These are phyloP conservation scores for Eristalis intricaria DNA, from an alignment of 2,888 invertebrate genomes.

Conservation along the genomic window DNA sequence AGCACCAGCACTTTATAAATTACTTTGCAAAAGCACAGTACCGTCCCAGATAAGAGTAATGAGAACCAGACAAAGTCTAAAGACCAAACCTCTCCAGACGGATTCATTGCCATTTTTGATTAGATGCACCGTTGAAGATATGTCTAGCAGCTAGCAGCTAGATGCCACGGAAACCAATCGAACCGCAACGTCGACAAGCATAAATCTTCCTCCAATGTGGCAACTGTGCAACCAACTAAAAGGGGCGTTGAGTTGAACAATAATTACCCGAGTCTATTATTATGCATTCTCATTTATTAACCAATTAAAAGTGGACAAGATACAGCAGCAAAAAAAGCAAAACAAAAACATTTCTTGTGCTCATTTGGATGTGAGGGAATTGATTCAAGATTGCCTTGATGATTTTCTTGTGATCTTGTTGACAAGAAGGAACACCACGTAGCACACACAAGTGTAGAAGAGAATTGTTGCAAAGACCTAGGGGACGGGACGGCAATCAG, in stretches of 20 bases:
- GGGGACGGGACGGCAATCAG: conserved; percentile 74
- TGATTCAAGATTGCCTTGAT: not conserved
- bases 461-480: conserved; percentile 75
- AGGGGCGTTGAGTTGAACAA: conserved; percentile 57
- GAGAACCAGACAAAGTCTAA: conserved; percentile 9
- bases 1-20: conserved; percentile 37
- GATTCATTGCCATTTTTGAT: conserved; percentile 30
- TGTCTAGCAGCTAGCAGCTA: conserved; percentile 17
- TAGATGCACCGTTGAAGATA: conserved; percentile 60
- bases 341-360: not conserved
- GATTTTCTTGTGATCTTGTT: conserved; percentile 37
- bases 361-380: not conserved
- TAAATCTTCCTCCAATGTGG: conserved; percentile 54
- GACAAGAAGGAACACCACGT: conserved; percentile 73
- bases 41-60: conserved; percentile 54
- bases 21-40: conserved; percentile 24
- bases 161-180: conserved; percentile 47
- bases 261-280: conserved; percentile 24
- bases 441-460: conserved; percentile 75
- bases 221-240: conserved; percentile 32
- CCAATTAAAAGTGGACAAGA: conserved; percentile 26
- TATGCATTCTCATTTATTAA: conserved; percentile 47
- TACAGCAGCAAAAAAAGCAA: conserved; percentile 1
- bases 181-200: conserved; percentile 57
- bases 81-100: conserved; percentile 20